Evolutionary conservation across 2,888 invertebrate genomes (phyloP).

Genomic region (Timema cristinae): DNA sequence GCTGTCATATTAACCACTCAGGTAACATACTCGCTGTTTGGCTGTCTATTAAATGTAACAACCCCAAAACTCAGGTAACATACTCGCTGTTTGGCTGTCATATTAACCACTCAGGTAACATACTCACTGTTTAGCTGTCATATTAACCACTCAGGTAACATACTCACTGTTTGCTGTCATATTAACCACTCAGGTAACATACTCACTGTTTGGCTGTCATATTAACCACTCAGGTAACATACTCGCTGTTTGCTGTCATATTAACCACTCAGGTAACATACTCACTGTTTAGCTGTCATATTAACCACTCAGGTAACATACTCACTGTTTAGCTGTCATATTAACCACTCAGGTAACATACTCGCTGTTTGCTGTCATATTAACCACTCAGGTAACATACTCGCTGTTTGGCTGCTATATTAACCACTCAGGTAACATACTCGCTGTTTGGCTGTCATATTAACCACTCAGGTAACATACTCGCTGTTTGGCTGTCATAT

Average conservation of each 20-base stretch:
- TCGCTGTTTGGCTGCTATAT: no score
- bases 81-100: not conserved
- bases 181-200: constrained; percentile 17
- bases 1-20: not conserved
- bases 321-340: no score
- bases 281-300: no score
- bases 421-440: constrained; percentile 18
- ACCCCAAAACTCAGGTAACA: constrained; percentile 18
- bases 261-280: constrained; percentile 18
- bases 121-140: not conserved
- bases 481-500: no score
- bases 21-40: constrained; percentile 16
- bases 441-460: no score
- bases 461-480: constrained; percentile 18
- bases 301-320: constrained; percentile 18
- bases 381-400: constrained; percentile 18
- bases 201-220: not conserved
- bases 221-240: constrained; percentile 17
- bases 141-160: constrained; percentile 16
- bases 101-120: constrained; percentile 16
- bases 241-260: not conserved
- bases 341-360: constrained; percentile 18
- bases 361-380: no score
- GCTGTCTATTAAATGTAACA: no score
- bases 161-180: not conserved